Evolutionary conservation across 2,113 vertebrate genomes (phyloP).

Genomic region (Origma solitaria): DNA sequence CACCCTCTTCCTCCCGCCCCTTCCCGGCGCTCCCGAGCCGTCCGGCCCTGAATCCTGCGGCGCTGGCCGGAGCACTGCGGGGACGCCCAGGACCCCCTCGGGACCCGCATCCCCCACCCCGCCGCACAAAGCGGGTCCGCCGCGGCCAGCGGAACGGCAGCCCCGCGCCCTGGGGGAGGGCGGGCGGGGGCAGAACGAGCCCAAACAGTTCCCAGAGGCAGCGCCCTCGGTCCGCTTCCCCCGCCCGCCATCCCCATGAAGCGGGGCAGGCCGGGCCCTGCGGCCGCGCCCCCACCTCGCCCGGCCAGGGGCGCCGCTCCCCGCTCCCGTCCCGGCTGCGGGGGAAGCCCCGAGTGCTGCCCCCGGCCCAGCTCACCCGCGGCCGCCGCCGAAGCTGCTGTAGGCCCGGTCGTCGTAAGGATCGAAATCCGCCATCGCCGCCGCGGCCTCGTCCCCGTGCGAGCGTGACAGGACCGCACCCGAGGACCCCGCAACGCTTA

Average conservation of each 20-base stretch:
- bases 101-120: background rate
- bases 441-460: conserved; percentile 80
- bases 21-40: background rate
- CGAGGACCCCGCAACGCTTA: conserved; percentile 56
- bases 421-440: conserved; percentile 96
- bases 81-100: background rate
- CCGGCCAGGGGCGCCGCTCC: background rate
- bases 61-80: background rate
- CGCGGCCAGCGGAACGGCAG: background rate
- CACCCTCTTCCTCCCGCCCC: background rate
- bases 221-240: background rate
- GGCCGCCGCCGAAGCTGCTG: conserved; percentile 89
- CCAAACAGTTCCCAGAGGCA: background rate
- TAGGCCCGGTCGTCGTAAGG: conserved; percentile 93
- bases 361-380: conserved; percentile 79
- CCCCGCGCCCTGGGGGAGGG: no score
- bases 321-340: background rate
- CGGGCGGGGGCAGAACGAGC: background rate
- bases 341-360: background rate
- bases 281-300: background rate
- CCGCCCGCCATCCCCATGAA: background rate
- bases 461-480: conserved; percentile 79
- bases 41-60: background rate
- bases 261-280: background rate
- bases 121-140: background rate